Evolutionary conservation across 2,113 vertebrate species (phyloP).

Genomic region (Falcunculus frontatus): DNA sequence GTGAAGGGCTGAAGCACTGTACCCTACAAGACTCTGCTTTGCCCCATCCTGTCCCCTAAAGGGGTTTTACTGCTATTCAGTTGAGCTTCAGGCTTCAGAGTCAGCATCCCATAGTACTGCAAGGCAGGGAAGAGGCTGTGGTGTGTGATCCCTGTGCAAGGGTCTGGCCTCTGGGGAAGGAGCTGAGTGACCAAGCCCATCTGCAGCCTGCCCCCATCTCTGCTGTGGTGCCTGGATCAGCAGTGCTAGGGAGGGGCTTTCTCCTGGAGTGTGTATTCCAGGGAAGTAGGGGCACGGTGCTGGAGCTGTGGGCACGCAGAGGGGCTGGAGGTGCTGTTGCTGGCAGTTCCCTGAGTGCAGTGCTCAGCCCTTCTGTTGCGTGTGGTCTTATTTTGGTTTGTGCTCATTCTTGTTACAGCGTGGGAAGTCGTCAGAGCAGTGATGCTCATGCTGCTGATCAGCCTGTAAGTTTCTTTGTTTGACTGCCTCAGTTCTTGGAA

Average conservation of each 20-base stretch:
- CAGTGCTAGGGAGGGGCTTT: background rate
- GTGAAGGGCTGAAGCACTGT: background rate
- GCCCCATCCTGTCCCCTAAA: background rate
- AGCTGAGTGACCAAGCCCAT: background rate
- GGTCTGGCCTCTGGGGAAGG: background rate
- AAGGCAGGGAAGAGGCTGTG: background rate
- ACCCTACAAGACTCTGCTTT: background rate
- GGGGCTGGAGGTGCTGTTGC: background rate
- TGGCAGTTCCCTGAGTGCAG: background rate
- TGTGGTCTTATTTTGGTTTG: conserved; percentile 18
- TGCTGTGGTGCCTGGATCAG: background rate
- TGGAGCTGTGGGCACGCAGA: background rate
- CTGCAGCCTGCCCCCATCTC: background rate
- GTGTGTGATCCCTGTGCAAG: background rate
- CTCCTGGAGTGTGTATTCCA: background rate
- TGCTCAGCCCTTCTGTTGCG: background rate
- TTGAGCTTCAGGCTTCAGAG: background rate
- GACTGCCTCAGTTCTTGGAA: conserved; percentile 49
- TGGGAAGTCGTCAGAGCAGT: conserved; percentile 24
- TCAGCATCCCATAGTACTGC: background rate
- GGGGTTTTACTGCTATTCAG: background rate
- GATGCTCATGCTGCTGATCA: background rate
- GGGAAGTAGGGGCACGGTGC: accelerated
- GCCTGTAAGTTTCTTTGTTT: conserved; percentile 28
- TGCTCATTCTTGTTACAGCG: background rate